Evolutionary conservation across 2,888 invertebrate species (phyloP).

Genomic region (Tenthredo amoena): DNA sequence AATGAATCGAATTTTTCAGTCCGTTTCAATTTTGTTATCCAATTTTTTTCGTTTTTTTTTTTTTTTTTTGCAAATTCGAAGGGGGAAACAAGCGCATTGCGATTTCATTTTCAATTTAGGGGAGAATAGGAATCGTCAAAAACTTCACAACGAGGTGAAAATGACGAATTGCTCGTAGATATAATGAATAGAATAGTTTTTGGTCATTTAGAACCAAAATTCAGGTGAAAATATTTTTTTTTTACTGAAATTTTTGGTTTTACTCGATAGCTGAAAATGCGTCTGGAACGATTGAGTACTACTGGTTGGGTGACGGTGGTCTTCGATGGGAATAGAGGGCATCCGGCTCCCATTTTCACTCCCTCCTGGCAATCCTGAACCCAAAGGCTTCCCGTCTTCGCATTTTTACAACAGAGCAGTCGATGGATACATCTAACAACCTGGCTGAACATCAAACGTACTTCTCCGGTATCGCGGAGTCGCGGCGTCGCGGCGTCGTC

Average conservation of each 20-base stretch:
- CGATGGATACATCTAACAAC: conserved; percentile 55
- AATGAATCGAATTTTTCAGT: neutral
- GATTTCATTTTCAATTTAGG: too few relatives aligned
- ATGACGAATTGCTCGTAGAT: too few relatives aligned
- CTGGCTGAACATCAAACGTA: conserved; percentile 55
- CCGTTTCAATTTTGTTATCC: too few relatives aligned
- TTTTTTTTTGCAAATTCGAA: too few relatives aligned
- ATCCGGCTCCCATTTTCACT: neutral
- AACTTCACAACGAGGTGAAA: too few relatives aligned
- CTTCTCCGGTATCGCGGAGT: conserved; percentile 34
- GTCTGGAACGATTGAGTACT: conserved; percentile 36
- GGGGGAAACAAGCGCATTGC: too few relatives aligned
- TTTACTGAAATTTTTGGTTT: too few relatives aligned
- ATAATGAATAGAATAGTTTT: neutral
- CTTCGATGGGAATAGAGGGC: conserved; percentile 20
- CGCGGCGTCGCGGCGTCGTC: neutral
- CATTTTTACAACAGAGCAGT: conserved; percentile 54
- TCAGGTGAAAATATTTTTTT: neutral
- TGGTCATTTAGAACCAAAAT: neutral
- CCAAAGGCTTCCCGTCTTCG: conserved; percentile 50
- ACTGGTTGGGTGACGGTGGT: conserved; percentile 36
- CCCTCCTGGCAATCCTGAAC: neutral
- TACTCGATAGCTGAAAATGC: neutral
- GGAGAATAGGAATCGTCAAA: too few relatives aligned
- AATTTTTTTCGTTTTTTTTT: too few relatives aligned